phyloP scores from a whole-genome alignment of 2,797 vertebrate species.

The Holocentrus rufus region DNA sequence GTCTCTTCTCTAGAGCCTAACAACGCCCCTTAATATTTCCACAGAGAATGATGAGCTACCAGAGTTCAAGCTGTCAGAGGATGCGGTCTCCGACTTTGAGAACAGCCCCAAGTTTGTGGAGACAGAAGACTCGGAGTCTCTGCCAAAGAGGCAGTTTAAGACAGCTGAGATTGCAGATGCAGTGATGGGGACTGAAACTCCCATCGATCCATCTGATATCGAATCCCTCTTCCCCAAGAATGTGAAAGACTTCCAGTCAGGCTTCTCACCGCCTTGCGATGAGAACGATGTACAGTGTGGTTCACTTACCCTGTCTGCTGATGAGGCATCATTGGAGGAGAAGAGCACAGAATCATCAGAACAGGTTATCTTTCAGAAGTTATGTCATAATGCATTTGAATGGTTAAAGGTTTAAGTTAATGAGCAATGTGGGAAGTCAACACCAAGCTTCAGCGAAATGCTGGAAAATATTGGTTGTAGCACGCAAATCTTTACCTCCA shows the following conservation, averaged over 20 bases:
- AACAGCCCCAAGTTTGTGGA: conserved; percentile 75
- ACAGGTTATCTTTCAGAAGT: conserved; percentile 53
- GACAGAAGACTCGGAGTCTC: conserved; percentile 63
- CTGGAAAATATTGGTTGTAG: neutral
- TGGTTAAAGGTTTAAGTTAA: neutral
- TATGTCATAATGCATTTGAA: too few species aligned
- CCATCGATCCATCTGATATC: conserved; percentile 74
- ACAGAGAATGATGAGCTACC: conserved; percentile 61
- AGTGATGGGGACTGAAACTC: conserved; percentile 79
- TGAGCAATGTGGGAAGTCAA: neutral
- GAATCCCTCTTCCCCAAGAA: conserved; percentile 86
- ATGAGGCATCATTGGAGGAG: conserved; percentile 26
- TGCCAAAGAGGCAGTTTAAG: conserved; percentile 80
- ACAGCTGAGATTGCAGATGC: conserved; percentile 88
- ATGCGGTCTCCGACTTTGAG: conserved; percentile 56
- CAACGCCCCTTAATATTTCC: neutral
- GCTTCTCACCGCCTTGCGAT: conserved; percentile 73
- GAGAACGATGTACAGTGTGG: conserved; percentile 61
- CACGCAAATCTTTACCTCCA: neutral
- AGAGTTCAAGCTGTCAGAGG: conserved; percentile 60
- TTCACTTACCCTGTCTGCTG: conserved; percentile 13
- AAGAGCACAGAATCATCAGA: conserved; percentile 52
- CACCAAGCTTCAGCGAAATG: neutral
- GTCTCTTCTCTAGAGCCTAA: fast-evolving
- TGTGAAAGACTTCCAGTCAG: conserved; percentile 65